Evolutionary conservation across 2,888 invertebrate species (phyloP), one percentile per base, ranked within the genome.

Genomic region (Stictocephala bisonia): DNA sequence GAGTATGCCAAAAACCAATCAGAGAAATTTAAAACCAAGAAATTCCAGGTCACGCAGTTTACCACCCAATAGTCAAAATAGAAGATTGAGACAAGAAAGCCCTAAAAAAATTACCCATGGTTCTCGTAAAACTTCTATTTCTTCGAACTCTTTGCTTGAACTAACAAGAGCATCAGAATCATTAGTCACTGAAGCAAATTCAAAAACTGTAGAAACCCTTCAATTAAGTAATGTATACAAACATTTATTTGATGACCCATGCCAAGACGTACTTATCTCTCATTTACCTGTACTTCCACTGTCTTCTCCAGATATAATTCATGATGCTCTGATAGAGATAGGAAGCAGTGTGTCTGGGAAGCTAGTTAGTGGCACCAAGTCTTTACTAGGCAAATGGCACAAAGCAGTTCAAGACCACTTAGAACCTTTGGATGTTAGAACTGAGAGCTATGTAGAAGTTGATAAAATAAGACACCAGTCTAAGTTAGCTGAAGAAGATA

Each of bases 381-480:
- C 85, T 29, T 81, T 88, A 27, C 87, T 85, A 81, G 86, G 88
- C 77, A 88, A 87, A 81, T 87, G 87, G 86, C 86, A 85, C 22
- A 81, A 81, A 74, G 67, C 68, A 6, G 53, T 69, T 22, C 48
- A 68, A 68, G 71, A 64, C 13, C 18, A 53, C 9, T 29, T 26
- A 6, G 75, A 78, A 68, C 68, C 74, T 1, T 71, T 78, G 11
- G 78, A 78, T 53, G 27, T 64, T 20, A 75, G 74, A 70, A 66
- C 73, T 11, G 29, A 72, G 18, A 48, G 29, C 20, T 35, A 40
- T 26, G 29, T 58, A 41, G 56, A 64, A 13, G 51, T 18, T 7
- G 44, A 71, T 13, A 24, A 51, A 15, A 71, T 44, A 24, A 35
- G 1, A 35, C 41, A 48, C 1, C 31, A 27, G 9, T 11, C n/a